Evolutionary conservation across 2,888 invertebrate genomes (phyloP).

Genomic region (Argynnis bischoffii): DNA sequence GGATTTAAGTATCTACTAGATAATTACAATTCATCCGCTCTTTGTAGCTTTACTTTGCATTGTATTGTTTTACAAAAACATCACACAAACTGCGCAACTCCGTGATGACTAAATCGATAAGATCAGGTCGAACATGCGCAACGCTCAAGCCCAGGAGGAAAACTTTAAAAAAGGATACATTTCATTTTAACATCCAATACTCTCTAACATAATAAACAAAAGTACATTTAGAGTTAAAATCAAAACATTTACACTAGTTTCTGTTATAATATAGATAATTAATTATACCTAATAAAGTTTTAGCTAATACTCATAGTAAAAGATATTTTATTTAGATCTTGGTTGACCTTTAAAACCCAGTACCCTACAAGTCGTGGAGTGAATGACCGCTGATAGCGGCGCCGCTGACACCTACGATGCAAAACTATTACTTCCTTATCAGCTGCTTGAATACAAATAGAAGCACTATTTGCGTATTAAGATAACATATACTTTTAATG

Average conservation of each 20-base stretch:
- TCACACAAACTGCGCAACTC: slow-evolving; percentile 6
- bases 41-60: no score
- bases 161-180: neutral
- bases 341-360: neutral
- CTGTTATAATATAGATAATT: no score
- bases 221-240: no score
- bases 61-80: neutral
- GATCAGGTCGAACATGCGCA: neutral
- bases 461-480: no score
- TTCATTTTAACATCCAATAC: neutral
- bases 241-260: no score
- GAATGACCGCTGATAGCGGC: slow-evolving; percentile 11
- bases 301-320: no score
- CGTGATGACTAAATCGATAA: slow-evolving; percentile 7
- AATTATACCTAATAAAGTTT: no score
- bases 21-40: no score
- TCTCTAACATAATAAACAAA: no score
- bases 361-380: slow-evolving; percentile 8
- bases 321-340: no score
- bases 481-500: no score
- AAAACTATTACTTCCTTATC: slow-evolving; percentile 8
- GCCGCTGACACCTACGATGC: neutral
- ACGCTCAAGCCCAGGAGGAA: neutral
- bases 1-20: no score
- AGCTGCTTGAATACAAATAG: neutral